These are phyloP conservation scores for Drosophila micromelanica DNA, from an alignment of 1,140 invertebrate species.

Conservation along the genomic window DNA sequence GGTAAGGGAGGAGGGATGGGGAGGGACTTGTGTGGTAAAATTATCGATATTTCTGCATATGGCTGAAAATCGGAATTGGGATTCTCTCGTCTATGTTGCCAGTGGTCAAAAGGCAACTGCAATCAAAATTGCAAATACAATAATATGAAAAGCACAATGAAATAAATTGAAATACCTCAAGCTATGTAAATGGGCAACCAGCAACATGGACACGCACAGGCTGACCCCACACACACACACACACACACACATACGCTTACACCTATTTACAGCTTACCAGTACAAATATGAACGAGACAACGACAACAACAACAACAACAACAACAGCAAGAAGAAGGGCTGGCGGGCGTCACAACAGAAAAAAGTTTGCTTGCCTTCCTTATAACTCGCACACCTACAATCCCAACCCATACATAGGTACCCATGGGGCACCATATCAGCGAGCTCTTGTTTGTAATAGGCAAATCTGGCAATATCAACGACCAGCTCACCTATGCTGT, in stretches of 20 bases:
- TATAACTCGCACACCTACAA: conserved; percentile 22
- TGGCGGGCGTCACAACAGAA: conserved; percentile 25
- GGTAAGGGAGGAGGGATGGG: too few relatives aligned
- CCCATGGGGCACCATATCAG: conserved; percentile 25
- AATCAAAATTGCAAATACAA: conserved; percentile 83
- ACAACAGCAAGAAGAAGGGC: conserved; percentile 13
- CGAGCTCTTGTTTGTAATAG: conserved; percentile 27
- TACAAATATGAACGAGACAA: conserved; percentile 39
- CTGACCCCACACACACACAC: conserved; percentile 39
- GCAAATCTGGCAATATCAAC: conserved; percentile 7
- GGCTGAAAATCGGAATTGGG: conserved; percentile 44
- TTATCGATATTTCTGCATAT: conserved; percentile 50
- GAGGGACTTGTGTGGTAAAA: not conserved
- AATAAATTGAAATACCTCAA: conserved; percentile 82
- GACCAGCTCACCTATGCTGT: conserved; percentile 9
- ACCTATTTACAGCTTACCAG: conserved; percentile 22
- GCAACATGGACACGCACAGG: conserved; percentile 37
- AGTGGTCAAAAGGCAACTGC: conserved; percentile 66
- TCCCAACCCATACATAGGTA: conserved; percentile 15
- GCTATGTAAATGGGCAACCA: conserved; percentile 70
- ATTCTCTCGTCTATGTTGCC: conserved; percentile 33
- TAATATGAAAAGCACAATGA: conserved; percentile 82
- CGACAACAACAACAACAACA: conserved; percentile 14
- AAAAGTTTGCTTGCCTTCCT: conserved; percentile 31
- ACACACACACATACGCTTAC: conserved; percentile 28